Evolutionary conservation across 1,140 invertebrate genomes (phyloP).

Genomic region (Camponotus floridanus): DNA sequence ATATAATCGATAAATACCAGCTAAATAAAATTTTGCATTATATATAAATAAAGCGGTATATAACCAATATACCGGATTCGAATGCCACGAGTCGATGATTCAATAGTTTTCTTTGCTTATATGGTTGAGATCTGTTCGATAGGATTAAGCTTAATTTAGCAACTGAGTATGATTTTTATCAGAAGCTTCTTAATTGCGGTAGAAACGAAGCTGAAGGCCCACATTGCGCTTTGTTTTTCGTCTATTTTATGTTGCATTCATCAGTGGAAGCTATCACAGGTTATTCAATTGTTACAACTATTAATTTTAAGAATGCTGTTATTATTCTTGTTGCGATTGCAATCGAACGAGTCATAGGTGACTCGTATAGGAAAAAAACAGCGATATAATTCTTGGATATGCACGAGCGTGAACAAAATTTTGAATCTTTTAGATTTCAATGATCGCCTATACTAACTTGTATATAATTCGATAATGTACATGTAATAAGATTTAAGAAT

Average conservation of each 20-base stretch:
- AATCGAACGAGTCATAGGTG: constrained; percentile 63
- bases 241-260: constrained; percentile 74
- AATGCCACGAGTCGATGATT: background rate
- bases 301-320: constrained; percentile 35
- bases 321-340: constrained; percentile 34
- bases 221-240: constrained; percentile 82
- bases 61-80: background rate
- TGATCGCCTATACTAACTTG: background rate
- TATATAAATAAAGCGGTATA: background rate
- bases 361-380: constrained; percentile 30
- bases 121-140: background rate
- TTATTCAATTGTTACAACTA: constrained; percentile 50
- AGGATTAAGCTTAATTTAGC: background rate
- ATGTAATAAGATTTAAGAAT: background rate
- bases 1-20: no score
- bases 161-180: background rate
- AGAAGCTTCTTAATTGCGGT: constrained; percentile 30
- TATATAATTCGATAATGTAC: background rate
- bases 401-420: background rate
- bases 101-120: background rate
- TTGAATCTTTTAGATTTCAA: background rate
- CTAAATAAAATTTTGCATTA: no score
- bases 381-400: background rate
- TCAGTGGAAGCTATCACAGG: constrained; percentile 82
- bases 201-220: constrained; percentile 83